Conservation (phyloP, 2,888 invertebrate genomes). For the Philhelius pedissequus region DNA sequence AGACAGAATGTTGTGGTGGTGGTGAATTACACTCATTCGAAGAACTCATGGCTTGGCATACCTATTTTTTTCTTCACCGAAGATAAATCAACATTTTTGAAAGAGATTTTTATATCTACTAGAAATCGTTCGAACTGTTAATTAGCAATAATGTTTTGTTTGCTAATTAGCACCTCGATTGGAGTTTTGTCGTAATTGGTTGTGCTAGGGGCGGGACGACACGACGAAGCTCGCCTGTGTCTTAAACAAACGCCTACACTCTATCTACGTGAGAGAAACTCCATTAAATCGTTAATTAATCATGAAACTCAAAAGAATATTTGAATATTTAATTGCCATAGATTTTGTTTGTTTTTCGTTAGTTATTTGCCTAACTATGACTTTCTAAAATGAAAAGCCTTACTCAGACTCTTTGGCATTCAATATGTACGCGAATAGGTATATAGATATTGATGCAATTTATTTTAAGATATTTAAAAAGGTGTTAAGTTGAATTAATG, state of each 20-base stretch:
- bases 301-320: slow-evolving; percentile 59
- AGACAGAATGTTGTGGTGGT: neutral
- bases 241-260: slow-evolving; percentile 61
- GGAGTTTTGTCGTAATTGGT: slow-evolving; percentile 64
- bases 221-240: too few species aligned
- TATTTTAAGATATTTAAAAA: neutral
- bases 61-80: neutral
- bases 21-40: neutral
- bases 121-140: slow-evolving; percentile 56
- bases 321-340: slow-evolving; percentile 62
- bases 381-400: slow-evolving; percentile 9
- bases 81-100: slow-evolving; percentile 63
- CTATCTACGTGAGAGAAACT: slow-evolving; percentile 10
- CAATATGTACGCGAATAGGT: neutral
- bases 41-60: neutral
- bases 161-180: slow-evolving; percentile 66
- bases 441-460: neutral
- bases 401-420: neutral
- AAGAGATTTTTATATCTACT: slow-evolving; percentile 50
- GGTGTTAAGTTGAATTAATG: slow-evolving; percentile 16
- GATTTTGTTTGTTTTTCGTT: slow-evolving; percentile 36
- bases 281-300: slow-evolving; percentile 61
- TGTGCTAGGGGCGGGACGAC: slow-evolving; percentile 55
- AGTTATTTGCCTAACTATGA: neutral
- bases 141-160: slow-evolving; percentile 65